A percentile compares a stretch with the other conserved stretches of the same genome.
phyloP scores from a whole-genome alignment of 2,797 vertebrate genomes.

The Protonibea diacanthus region DNA sequence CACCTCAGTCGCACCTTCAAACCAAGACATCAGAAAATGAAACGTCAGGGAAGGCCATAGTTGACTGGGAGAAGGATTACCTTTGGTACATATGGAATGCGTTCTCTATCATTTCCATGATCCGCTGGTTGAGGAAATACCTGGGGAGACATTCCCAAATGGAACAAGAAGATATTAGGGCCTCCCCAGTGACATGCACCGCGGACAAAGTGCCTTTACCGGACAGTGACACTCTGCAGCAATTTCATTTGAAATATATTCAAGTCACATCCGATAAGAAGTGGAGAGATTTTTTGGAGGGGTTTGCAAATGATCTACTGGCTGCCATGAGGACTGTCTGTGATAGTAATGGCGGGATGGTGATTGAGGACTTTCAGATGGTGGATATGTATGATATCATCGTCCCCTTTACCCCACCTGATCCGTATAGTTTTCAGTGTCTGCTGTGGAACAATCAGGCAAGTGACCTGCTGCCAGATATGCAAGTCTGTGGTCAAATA shows the following conservation, averaged over 20 bases:
- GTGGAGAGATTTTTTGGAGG: slow-evolving; percentile 90
- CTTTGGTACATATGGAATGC: slow-evolving; percentile 89
- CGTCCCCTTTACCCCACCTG: slow-evolving; percentile 86
- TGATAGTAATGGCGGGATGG: slow-evolving; percentile 83
- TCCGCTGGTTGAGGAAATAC: slow-evolving; percentile 87
- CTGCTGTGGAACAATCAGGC: slow-evolving; percentile 79
- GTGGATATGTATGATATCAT: slow-evolving; percentile 87
- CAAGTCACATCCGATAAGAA: slow-evolving; percentile 76
- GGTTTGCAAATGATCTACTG: slow-evolving; percentile 91
- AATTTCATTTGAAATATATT: slow-evolving; percentile 88
- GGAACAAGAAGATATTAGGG: slow-evolving; percentile 59
- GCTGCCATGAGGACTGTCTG: slow-evolving; percentile 86
- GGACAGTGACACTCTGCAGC: slow-evolving; percentile 76
- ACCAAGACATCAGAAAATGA: slow-evolving; percentile 42
- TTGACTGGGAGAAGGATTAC: slow-evolving; percentile 65
- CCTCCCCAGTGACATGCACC: slow-evolving; percentile 53
- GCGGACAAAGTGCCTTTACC: slow-evolving; percentile 81
- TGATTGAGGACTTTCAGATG: slow-evolving; percentile 88
- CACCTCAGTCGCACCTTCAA: slow-evolving; percentile 1
- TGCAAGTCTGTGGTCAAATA: slow-evolving; percentile 87
- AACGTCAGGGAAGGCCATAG: neutral
- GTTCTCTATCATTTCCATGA: slow-evolving; percentile 85
- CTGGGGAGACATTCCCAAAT: slow-evolving; percentile 80
- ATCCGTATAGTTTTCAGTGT: slow-evolving; percentile 86
- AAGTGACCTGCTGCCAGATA: slow-evolving; percentile 67